phyloP scores from a whole-genome alignment of 35 echinoderm and acorn worm genomes.

The Chiridota heheva region DNA sequence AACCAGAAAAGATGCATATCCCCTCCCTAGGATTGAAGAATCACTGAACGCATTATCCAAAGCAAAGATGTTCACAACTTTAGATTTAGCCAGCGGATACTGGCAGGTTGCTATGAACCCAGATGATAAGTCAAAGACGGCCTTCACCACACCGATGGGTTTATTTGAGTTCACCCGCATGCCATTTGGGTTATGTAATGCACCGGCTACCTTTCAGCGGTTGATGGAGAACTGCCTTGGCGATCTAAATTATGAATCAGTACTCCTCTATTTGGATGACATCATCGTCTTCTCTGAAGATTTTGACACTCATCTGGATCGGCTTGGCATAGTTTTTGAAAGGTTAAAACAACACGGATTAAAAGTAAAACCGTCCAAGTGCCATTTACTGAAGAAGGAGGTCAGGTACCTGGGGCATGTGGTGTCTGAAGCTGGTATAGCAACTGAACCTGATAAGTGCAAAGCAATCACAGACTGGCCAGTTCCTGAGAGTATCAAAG shows the following conservation, averaged over 20 bases:
- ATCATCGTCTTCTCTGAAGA: constrained; percentile 51
- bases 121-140: neutral
- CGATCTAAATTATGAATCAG: constrained; percentile 13
- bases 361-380: constrained; percentile 25
- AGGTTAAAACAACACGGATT: neutral
- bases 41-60: constrained; percentile 24
- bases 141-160: constrained; percentile 43
- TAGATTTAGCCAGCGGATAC: constrained; percentile 24
- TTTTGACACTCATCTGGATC: constrained; percentile 1
- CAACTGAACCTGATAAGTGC: constrained; percentile 62
- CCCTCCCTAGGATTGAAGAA: constrained; percentile 38
- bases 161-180: constrained; percentile 39
- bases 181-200: constrained; percentile 45
- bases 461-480: constrained; percentile 53
- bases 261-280: constrained; percentile 57
- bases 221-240: constrained; percentile 29
- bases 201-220: constrained; percentile 46
- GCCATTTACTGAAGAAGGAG: constrained; percentile 19
- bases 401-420: constrained; percentile 66
- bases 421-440: constrained; percentile 42
- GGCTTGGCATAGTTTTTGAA: neutral
- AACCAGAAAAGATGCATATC: constrained; percentile 37
- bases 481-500: constrained; percentile 7
- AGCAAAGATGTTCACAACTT: constrained; percentile 26
- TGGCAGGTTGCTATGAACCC: constrained; percentile 17